A percentile compares a stretch with the other conserved stretches of the same genome.
phyloP scores from a whole-genome alignment of 2,113 vertebrate genomes.

The Baryphthengus martii region DNA sequence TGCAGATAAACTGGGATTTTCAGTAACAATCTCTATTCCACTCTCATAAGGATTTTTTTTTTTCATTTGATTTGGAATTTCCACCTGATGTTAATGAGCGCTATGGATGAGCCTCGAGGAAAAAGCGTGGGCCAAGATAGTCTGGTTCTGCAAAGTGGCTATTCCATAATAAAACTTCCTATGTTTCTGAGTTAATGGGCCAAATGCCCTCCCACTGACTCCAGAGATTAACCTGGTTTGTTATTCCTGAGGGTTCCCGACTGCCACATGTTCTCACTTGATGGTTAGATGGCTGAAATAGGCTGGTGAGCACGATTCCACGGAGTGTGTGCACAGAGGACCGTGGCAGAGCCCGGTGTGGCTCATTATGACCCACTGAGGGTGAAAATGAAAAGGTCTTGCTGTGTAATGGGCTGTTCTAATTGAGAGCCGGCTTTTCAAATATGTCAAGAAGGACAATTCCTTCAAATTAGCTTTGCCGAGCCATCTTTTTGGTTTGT shows the following conservation, averaged over 20 bases:
- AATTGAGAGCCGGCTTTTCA: not conserved
- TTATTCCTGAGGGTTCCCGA: not conserved
- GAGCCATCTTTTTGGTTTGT: not conserved
- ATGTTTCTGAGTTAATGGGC: not conserved
- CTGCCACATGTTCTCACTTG: not conserved
- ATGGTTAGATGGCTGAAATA: not conserved
- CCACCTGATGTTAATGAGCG: not conserved
- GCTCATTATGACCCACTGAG: not conserved
- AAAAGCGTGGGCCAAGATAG: not conserved
- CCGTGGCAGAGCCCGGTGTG: not conserved
- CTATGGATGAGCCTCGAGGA: not conserved
- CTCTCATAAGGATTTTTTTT: not conserved
- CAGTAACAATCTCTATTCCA: not conserved
- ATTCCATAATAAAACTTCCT: not conserved
- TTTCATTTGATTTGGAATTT: not conserved
- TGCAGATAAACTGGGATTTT: not conserved
- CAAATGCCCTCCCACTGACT: not conserved
- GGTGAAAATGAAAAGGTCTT: not conserved
- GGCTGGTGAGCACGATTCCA: not conserved
- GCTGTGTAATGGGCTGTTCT: not conserved
- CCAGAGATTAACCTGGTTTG: not conserved
- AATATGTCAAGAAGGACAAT: not conserved
- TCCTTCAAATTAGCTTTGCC: not conserved
- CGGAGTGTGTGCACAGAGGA: not conserved
- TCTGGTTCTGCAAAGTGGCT: not conserved